Base-by-base conservation (phyloP, 2,797 vertebrate species). In the Moxostoma hubbsi region DNA sequence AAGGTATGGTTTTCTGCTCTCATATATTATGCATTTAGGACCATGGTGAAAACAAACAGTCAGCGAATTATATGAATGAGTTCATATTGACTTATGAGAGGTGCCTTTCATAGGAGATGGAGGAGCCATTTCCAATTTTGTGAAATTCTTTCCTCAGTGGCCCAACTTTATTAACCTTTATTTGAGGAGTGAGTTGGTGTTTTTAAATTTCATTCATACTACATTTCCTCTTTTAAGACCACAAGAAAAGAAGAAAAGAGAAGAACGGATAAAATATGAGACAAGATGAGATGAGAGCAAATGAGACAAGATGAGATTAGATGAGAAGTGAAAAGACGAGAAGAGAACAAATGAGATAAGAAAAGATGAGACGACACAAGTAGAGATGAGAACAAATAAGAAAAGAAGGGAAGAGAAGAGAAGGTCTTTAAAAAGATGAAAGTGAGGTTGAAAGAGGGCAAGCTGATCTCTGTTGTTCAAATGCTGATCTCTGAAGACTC, bases 21-120 rank as follows among this genome's bases (percentile, higher is more conserved):
- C 57, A 75, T 83, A 79, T 77, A 59, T 59, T 83, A 66, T 83
- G 24, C 16, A 49, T 69, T 71, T 72, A 66, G n/a, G 36, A 64
- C 71, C 57, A 16, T 9, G 8, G 43, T 47, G 70, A 65, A 69
- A 76, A 24, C 46, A 13, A 9, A 15, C 62, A 70, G 49, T 47
- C 24, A 62, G 47, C 6, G 51, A 71, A 24, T 7, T 47, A 61
- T 68, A 78, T 73, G 49, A 5, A 51, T 10, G 11, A 72, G 61
- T 65, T 66, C 15, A 69, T 55, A 75, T 70, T 70, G 76, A 71
- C 65, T 82, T 79, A 75, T 62, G 73, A 75, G 50, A 62, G 49
- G 68, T 15, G 10, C 2, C 5, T 43, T 47, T 62, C 6, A 59
- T 15, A 47, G 16, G 15, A 71, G 50, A 66, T 12, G 7, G 15